Conservation (phyloP, 2,888 invertebrate genomes). For the Dendrolimus pini region DNA sequence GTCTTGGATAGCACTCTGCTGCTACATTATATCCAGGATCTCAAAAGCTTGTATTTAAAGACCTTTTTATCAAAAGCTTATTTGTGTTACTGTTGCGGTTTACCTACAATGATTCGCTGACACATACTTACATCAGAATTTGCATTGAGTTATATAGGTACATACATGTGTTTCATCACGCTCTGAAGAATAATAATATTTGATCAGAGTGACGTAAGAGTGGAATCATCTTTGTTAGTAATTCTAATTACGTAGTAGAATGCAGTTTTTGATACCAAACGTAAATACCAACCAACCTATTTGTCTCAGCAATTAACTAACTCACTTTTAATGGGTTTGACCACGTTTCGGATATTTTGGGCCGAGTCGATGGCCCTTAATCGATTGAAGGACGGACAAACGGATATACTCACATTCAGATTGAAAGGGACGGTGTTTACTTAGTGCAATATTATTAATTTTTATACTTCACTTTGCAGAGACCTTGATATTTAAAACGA, state of each 20-base stretch:
- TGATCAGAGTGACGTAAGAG: slow-evolving; percentile 6
- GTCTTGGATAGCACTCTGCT: no score
- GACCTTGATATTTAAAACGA: slow-evolving; percentile 11
- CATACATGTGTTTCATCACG: neutral
- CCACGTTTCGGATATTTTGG: slow-evolving; percentile 47
- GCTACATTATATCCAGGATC: no score
- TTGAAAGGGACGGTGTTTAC: slow-evolving; percentile 18
- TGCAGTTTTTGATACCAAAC: slow-evolving; percentile 12
- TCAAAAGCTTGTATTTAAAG: no score
- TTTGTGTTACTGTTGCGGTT: no score
- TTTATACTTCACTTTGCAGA: slow-evolving; percentile 1
- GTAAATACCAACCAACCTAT: slow-evolving; percentile 6
- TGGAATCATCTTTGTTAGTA: neutral
- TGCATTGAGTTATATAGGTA: neutral
- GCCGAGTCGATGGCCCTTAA: slow-evolving; percentile 55
- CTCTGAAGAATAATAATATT: neutral
- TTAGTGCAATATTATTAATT: neutral
- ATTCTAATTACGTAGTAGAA: slow-evolving; percentile 13
- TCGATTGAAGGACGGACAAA: slow-evolving; percentile 57
- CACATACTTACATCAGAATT: neutral
- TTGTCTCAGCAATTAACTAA: slow-evolving; percentile 42
- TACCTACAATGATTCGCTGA: no score
- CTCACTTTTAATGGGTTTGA: slow-evolving; percentile 46
- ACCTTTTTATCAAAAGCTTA: no score
- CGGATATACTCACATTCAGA: slow-evolving; percentile 32